Conservation (phyloP, 2,888 invertebrate species). For the Platycheirus albimanus region DNA sequence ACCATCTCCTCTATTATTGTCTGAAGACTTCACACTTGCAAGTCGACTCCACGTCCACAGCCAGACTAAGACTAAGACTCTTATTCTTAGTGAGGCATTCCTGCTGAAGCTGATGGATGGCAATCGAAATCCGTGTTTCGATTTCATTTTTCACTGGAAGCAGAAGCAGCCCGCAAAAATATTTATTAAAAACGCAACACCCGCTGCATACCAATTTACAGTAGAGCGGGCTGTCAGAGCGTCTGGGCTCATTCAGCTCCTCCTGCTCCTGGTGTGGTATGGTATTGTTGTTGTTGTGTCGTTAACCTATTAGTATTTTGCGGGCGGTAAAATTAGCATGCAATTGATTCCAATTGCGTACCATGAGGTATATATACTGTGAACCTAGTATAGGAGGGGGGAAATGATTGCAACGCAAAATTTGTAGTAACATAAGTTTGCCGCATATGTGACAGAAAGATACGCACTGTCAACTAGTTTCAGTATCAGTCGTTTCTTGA, state of each 20-base stretch:
- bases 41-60: constrained; percentile 8
- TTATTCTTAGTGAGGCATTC: constrained; percentile 50
- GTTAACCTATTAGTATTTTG: constrained; percentile 51
- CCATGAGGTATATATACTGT: too few relatives aligned
- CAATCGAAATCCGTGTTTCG: constrained; percentile 73
- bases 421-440: constrained; percentile 52
- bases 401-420: constrained; percentile 4
- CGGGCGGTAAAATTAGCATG: constrained; percentile 63
- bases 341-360: constrained; percentile 70
- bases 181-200: constrained; percentile 72
- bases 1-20: constrained; percentile 61
- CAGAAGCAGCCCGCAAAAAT: constrained; percentile 65
- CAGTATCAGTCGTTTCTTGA: constrained; percentile 47
- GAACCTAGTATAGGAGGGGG: background rate
- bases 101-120: constrained; percentile 35
- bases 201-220: constrained; percentile 70
- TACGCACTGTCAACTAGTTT: constrained; percentile 58
- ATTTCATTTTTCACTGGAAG: constrained; percentile 69
- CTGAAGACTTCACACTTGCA: constrained; percentile 49
- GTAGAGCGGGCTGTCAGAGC: constrained; percentile 29
- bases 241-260: constrained; percentile 16
- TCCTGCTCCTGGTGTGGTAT: constrained; percentile 8
- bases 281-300: constrained; percentile 13
- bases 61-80: constrained; percentile 35
- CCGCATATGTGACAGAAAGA: constrained; percentile 46